phyloP scores from a whole-genome alignment of 1,140 invertebrate species.

The Augochlora pura region DNA sequence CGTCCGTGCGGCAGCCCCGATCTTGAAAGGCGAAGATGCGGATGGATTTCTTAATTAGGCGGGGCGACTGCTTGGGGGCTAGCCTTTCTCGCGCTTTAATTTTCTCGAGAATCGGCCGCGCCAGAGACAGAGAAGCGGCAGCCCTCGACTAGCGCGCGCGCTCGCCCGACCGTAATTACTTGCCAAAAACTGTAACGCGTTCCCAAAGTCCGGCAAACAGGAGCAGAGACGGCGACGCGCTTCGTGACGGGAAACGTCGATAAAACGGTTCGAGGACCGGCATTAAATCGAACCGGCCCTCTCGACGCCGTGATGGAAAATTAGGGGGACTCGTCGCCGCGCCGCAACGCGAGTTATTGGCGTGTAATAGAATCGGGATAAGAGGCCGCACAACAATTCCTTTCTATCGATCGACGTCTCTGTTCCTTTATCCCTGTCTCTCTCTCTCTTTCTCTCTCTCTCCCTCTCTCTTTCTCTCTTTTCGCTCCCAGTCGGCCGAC shows the following conservation, averaged over 20 bases:
- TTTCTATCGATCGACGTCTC: slow-evolving; percentile 40
- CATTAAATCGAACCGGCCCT: slow-evolving; percentile 30
- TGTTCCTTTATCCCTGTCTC: slow-evolving; percentile 11
- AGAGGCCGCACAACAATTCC: slow-evolving; percentile 5
- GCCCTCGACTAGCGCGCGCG: too few species aligned
- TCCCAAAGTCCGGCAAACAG: not conserved
- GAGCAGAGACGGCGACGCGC: not conserved
- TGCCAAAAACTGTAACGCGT: slow-evolving; percentile 49
- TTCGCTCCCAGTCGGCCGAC: not conserved
- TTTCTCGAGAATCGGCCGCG: slow-evolving; percentile 45
- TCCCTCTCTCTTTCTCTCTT: not conserved
- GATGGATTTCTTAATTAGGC: slow-evolving; percentile 65
- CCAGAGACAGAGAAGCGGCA: not conserved
- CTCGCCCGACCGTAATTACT: slow-evolving; percentile 42
- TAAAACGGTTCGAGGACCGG: slow-evolving; percentile 5
- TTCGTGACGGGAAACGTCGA: slow-evolving; percentile 4
- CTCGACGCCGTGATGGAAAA: slow-evolving; percentile 26
- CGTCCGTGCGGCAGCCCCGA: slow-evolving; percentile 20
- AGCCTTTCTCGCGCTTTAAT: slow-evolving; percentile 48
- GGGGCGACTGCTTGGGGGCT: slow-evolving; percentile 45
- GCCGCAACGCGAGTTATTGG: slow-evolving; percentile 35
- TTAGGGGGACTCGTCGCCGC: slow-evolving; percentile 20
- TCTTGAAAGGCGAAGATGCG: slow-evolving; percentile 62
- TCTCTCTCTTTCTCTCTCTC: not conserved
- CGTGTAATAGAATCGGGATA: slow-evolving; percentile 46